Base-by-base conservation (phyloP, 2,113 vertebrate species). In the Xyliphius kryptos region DNA sequence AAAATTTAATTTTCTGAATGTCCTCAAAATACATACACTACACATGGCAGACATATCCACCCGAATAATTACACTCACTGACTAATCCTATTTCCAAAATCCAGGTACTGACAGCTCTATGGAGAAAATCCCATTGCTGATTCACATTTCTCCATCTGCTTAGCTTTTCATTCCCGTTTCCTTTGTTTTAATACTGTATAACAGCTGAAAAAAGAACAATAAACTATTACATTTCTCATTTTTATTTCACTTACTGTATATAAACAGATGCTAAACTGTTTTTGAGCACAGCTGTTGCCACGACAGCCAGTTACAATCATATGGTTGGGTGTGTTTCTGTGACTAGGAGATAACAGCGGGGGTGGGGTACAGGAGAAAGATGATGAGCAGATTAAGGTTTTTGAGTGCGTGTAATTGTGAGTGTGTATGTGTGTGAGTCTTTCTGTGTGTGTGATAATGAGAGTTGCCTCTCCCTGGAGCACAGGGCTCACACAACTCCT, bases 21-120 rank as follows among this genome's bases (percentile, higher is more conserved):
- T n/a, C n/a, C 17, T 60, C 6, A 37, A 69, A 77, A 80, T 81
- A 4, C 15, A 66, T 6, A 67, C 49, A 60, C 43, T 40, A 5
- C 9, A 56, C 56, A 61, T 64, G 64, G 54, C 61, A 68, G 56
- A 37, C n/a, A n/a, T n/a, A n/a, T n/a, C n/a, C n/a, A 72, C 79
- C 70, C 75, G 76, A 76, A 78, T 80, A 82, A 82, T 84, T 82
- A 83, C 83, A 85, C 83, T n/a, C n/a, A 83, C 79, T 65, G 15
- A 64, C 74, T 87, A 86, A 87, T 87, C 85, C 83, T 82, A 78
- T 85, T 84, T 79, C 76, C 76, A 74, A 83, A 85, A 88, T 85
- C 85, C 82, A 79, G 60, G 74, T 72, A 80, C 79, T 80, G 78
- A 74, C 68, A 72, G 76, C 66, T 83, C 76, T 72, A 44, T n/a